Base-by-base conservation (phyloP, 2,113 vertebrate species). In the Cyanoramphus novaezelandiae region DNA sequence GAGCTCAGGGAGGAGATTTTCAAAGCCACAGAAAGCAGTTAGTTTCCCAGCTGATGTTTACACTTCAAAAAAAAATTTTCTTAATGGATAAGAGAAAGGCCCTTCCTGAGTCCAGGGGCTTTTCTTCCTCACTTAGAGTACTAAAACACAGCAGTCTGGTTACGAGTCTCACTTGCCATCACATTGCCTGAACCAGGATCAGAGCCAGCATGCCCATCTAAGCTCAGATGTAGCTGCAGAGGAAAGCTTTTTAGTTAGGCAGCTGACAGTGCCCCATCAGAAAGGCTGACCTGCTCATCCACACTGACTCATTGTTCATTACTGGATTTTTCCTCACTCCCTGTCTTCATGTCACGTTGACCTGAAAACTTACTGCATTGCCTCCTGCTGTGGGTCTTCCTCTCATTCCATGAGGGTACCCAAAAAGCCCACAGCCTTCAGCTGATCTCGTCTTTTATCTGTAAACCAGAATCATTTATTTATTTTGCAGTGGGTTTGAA, bases 191-290 rank as follows among this genome's bases (percentile, higher is more conserved):
- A 70, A 3, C 5, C 55, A 25, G 57, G 59, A 52, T 55, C 74
- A 87, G 72, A 70, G 25, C 28, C 35, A 28, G 41, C 0, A 0
- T 41, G 35, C 2, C 6, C 0, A 0, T 17, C 28, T 43, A 60
- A 53, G 60, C 29, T 27, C 4, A 69, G 60, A 67, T n/a, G 74
- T 55, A 67, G 27, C 79, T 55, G 55, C 64, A 55, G 33, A 65
- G 49, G 19, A 41, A 47, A 77, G 37, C 35, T 76, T 52, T 0
- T 0, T 27, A 59, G 27, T 37, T 39, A n/a, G 23, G 11, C 25
- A 78, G 64, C 68, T 6, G 9, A 11, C 17, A 25, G 1, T 24
- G 9, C 33, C 79, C 33, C 19, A 2, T 3, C 41, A 41, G 31
- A 53, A 50, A 59, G 17, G 8, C 37, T 82, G 84, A 68, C 46